Percentiles rank a stretch among this genome's conserved stretches.
phyloP scores from a whole-genome alignment of 2,888 invertebrate genomes.

The Mesochorus sp. region DNA sequence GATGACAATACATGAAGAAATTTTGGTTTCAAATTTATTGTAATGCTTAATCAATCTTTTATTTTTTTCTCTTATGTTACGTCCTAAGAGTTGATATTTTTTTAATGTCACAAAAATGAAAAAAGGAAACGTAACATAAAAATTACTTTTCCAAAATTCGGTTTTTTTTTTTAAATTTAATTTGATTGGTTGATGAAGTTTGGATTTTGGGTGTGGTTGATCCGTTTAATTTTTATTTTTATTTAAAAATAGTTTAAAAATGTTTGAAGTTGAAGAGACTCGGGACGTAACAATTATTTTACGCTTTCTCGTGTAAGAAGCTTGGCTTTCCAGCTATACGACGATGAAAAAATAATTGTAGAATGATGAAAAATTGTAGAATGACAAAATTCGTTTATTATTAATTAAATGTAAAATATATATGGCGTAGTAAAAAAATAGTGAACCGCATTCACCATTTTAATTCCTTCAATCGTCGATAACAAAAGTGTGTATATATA shows the following conservation, averaged over 20 bases:
- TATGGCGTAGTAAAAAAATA: conserved; percentile 49
- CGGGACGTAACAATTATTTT: no score
- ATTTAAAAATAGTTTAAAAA: no score
- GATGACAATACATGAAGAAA: conserved; percentile 55
- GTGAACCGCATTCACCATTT: conserved; percentile 44
- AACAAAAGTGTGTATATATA: conserved; percentile 21
- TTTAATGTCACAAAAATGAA: no score
- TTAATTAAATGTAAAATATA: conserved; percentile 49
- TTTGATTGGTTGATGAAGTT: no score
- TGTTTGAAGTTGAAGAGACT: no score
- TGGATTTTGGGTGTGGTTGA: no score
- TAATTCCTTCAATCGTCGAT: conserved; percentile 14
- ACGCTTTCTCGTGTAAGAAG: no score
- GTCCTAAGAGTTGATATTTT: background rate
- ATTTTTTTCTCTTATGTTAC: background rate
- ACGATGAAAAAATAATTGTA: background rate
- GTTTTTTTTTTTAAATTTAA: no score
- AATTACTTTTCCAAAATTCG: no score
- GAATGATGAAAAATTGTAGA: conserved; percentile 21
- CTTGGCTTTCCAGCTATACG: no score
- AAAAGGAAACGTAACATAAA: no score
- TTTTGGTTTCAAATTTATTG: conserved; percentile 31
- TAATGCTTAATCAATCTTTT: background rate
- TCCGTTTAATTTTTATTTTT: no score
- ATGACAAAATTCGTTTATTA: conserved; percentile 52